Evolutionary conservation across 2,113 vertebrate species (phyloP), one percentile per base, ranked within the genome.

Genomic region (Stegostoma tigrinum): DNA sequence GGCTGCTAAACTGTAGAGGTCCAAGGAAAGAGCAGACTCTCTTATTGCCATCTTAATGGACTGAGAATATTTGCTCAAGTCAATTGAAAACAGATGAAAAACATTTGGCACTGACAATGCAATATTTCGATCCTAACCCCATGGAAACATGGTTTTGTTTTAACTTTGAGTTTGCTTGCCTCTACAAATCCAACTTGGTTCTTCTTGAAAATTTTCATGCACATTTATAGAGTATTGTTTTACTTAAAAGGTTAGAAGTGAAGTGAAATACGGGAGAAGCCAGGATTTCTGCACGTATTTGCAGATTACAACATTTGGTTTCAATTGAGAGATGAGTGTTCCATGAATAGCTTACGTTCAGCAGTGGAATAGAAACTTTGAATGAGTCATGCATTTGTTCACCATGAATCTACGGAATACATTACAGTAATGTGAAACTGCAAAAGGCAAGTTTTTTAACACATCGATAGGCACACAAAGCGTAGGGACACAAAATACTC

Each of bases 21-120:
- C 89, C 1, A 34, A 75, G 68, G 45, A 27, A 68, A 95, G 10
- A 5, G 93, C 21, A 70, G 93, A 23, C 93, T 93, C 67, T 72
- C 23, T 48, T 67, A 48, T 67, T 15, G 93, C 45, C 89, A 38
- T 61, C 67, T 93, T 93, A 93, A 91, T n/a, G 52, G 66, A 72
- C 38, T 95, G 45, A 12, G 67, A 42, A 72, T 48, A 75, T 95
- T 75, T 95, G 94, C 94, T 95, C 67, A 95, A 72, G 94, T 48
- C 67, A 95, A 95, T 95, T 72, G 94, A 95, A 95, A 95, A 42
- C 94, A 95, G 94, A 95, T 95, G 67, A 75, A 48, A 75, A 95
- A 70, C 94, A 95, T 95, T 68, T 95, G 94, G 94, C 12, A 70
- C 67, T 75, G 45, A 70, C 67, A 72, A 95, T 95, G 68, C 19